Conservation (phyloP, 2,797 vertebrate species). For the Tiaroga cobitis region DNA sequence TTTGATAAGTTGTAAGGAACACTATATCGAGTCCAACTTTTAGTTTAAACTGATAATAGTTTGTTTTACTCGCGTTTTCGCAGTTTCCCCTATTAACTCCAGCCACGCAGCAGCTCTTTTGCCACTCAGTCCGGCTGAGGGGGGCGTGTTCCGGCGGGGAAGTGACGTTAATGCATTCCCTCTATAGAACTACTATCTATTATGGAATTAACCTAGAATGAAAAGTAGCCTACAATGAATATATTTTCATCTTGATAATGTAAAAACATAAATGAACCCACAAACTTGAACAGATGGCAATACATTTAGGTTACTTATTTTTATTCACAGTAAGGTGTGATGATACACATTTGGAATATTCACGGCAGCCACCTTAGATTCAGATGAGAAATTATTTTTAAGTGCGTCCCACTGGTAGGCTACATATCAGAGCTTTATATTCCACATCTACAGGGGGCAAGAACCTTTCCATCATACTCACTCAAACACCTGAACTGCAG, state of each 20-base stretch:
- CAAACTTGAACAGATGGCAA: neutral
- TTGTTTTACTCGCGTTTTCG: too few relatives aligned
- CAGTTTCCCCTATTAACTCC: too few relatives aligned
- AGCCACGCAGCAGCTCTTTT: too few relatives aligned
- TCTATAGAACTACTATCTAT: too few relatives aligned
- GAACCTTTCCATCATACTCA: constrained; percentile 3
- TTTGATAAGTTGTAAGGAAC: too few relatives aligned
- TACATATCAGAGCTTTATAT: neutral
- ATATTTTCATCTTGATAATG: neutral
- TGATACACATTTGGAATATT: neutral
- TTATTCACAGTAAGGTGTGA: neutral
- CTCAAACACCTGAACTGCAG: neutral
- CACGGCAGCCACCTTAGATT: neutral
- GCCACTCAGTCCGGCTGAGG: too few relatives aligned
- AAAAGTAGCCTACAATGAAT: neutral
- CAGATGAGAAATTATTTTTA: neutral
- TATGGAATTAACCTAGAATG: neutral
- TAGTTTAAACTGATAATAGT: too few relatives aligned
- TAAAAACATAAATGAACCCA: neutral
- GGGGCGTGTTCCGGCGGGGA: too few relatives aligned
- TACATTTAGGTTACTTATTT: neutral
- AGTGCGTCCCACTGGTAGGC: neutral
- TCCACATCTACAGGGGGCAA: neutral
- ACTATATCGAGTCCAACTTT: too few relatives aligned
- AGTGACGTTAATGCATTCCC: too few relatives aligned